Evolutionary conservation across 2,113 vertebrate genomes (phyloP).

Genomic region (Mirounga angustirostris): DNA sequence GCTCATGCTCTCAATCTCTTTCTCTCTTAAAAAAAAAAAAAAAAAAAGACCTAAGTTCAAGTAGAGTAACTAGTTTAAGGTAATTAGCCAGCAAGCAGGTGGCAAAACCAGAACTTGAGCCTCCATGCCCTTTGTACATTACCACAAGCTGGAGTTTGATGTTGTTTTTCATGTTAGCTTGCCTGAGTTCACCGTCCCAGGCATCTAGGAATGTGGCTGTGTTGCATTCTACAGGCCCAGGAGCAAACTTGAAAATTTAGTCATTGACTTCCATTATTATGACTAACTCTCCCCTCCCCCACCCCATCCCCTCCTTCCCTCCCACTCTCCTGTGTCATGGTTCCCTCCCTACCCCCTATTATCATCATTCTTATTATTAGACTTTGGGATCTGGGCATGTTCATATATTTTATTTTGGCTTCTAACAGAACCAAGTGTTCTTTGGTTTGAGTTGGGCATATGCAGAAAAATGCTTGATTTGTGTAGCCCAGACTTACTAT

Average conservation of each 20-base stretch:
- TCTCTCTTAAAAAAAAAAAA: background rate
- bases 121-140: background rate
- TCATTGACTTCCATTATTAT: background rate
- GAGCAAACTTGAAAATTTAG: conserved; percentile 46
- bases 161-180: background rate
- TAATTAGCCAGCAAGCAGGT: background rate
- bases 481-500: background rate
- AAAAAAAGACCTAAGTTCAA: background rate
- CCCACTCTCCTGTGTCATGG: background rate
- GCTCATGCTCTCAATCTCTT: background rate
- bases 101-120: conserved; percentile 14
- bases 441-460: conserved; percentile 19
- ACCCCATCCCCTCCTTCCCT: background rate
- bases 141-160: background rate
- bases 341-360: background rate
- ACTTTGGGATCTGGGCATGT: background rate
- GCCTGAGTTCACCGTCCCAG: background rate
- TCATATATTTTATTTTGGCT: conserved; percentile 26
- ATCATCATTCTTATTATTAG: conserved; percentile 8
- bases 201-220: conserved; percentile 39
- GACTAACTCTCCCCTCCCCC: background rate
- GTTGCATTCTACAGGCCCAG: conserved; percentile 36
- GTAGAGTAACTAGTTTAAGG: conserved; percentile 21
- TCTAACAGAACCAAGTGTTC: conserved; percentile 7
- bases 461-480: conserved; percentile 24